Base-by-base conservation (phyloP, 2,797 vertebrate species). In the Peromyscus aztecus region DNA sequence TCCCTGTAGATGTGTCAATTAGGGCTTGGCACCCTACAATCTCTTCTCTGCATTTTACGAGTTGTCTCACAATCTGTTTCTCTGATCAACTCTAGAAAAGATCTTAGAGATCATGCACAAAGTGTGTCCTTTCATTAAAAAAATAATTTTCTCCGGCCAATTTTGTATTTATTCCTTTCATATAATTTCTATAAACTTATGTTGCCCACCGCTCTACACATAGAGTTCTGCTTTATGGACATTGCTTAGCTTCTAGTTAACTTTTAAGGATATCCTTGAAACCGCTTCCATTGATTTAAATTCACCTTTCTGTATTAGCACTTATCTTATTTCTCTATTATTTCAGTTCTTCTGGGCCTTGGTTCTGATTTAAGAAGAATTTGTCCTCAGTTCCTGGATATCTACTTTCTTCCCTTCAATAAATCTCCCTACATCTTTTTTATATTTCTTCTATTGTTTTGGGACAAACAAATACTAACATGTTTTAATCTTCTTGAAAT, bases 61-160 rank as follows among this genome's bases (percentile, higher is more conserved):
- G 37, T 46, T 65, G 27, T 90, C 46, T 76, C 40, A 92, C 7
- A 34, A 76, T 81, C 14, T 92, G 86, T 88, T n/a, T 24, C 21
- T 55, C 37, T 40, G 52, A 73, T 90, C 37, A 89, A 63, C 31
- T 55, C 29, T 40, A 94, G 31, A 27, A 93, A 88, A 34, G 40
- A 13, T 77, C 23, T 55, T 37, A 90, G 61, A 55, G 69, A 92
- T 1, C 29, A 27, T 81, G 14, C 4, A 75, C 11, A 63, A 92
- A 96, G 94, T 80, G 6, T 95, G 10, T 75, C 46, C 27, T 94
- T 94, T 90, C 55, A 67, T 59, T 92, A 43, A 43, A 90, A 96
- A 96, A 65, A 65, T 59, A 2, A 69, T 87, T 93, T 88, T 76
- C 46, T 78, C 71, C 24, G 31, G 87, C 1, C 3, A 92, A 93